These are phyloP conservation scores for Cuculus canorus DNA, from an alignment of 2,797 vertebrate species.

Conservation along the genomic window DNA sequence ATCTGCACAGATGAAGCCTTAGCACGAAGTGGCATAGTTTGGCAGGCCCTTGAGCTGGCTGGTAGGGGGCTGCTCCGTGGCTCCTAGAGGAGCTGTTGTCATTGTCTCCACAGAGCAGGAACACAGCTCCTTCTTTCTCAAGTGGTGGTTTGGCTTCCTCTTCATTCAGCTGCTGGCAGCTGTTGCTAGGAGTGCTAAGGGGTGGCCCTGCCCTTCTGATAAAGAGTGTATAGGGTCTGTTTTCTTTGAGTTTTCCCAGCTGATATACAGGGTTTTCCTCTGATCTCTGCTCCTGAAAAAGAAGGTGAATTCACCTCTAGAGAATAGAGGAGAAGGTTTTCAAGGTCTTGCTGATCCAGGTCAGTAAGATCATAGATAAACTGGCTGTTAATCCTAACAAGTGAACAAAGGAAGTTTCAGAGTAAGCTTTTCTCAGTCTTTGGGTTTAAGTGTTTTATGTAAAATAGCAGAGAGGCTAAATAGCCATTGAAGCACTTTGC, in stretches of 20 bases:
- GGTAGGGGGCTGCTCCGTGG: not conserved
- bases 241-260: not conserved
- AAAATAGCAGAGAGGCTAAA: not conserved
- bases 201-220: not conserved
- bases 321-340: not conserved
- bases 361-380: not conserved
- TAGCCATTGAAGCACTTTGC: not conserved
- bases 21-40: not conserved
- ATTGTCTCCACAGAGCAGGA: not conserved
- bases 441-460: not conserved
- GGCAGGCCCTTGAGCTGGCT: not conserved
- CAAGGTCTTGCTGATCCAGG: not conserved
- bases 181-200: not conserved
- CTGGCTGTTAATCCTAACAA: not conserved
- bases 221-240: not conserved
- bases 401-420: not conserved
- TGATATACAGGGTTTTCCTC: not conserved
- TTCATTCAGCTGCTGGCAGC: not conserved
- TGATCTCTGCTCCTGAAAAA: not conserved
- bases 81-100: not conserved
- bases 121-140: rapidly evolving
- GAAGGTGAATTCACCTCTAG: not conserved
- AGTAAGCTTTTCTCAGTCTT: not conserved
- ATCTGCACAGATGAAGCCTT: rapidly evolving
- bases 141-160: not conserved